Base-by-base conservation (phyloP, 2,888 invertebrate genomes). In the Ormyrus pomaceus region DNA sequence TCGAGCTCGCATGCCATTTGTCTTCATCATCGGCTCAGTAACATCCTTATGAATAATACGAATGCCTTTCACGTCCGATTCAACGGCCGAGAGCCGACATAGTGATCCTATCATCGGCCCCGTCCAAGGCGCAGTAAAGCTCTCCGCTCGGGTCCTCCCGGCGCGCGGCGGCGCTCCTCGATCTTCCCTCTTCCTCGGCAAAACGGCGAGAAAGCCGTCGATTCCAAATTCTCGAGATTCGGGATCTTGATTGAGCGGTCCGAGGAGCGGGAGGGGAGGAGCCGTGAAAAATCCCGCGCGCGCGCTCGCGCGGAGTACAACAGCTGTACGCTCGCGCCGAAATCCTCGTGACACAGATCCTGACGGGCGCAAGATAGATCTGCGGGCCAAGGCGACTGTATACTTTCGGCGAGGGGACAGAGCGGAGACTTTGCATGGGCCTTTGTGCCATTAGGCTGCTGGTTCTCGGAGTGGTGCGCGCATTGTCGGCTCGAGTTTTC, bases 401-500 rank as follows among this genome's bases (percentile, higher is more conserved):
- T 19, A 19, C 19, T 19, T 19, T 19, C 19, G 51, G 70, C 50
- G 56, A 68, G 70, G 61, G 58, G 51, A 50, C 51, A 74, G 68
- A 74, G 76, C 2, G 78, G 72, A 75, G 78, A 66, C 55, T 66
- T 71, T 71, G 76, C 75, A 75, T 61, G 55, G 48, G 50, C 9
- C 68, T 77, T 77, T 77, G 53, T 75, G 66, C 68, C 68, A 68
- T 75, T 69, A 56, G 56, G 59, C 61, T 19, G 53, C 66, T 4
- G 66, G 53, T 34, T 51, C 62, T 13, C 46, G 19, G 53, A 50
- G 68, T 59, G 51, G 79, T 76, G 69, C 68, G 66, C 73, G 75
- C 82, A 83, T 85, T 85, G 83, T 84, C 77, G 76, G 73, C 77
- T 79, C 56, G 77, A 82, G 77, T 80, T 79, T 72, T 62, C 84